Base-by-base conservation (phyloP, 2,113 vertebrate species). In the Rhea pennata region DNA sequence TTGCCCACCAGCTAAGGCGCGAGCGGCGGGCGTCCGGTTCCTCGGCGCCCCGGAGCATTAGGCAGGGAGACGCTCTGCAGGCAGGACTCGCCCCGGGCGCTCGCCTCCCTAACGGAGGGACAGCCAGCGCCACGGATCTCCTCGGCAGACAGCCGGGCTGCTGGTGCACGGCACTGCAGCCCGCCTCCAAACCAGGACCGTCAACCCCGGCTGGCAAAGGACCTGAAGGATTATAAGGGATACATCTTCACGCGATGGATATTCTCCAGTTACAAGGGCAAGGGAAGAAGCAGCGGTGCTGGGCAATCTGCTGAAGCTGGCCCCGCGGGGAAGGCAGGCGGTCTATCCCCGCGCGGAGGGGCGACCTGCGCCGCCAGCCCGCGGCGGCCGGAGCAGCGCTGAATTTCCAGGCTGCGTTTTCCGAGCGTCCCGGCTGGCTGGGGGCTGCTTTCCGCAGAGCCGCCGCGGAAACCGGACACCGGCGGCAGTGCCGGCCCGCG, bases 91-190 rank as follows among this genome's bases (percentile, higher is more conserved):
- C 44, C 92, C 54, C 85, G 90, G 82, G 84, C 85, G 33, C 61
- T 93, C 15, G 44, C 84, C 71, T 92, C 29, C 13, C 0, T 24
- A 82, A 17, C 20, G 4, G 36, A 51, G 85, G 36, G 82, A 72
- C 84, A 87, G 95, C 90, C 85, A 84, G 92, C 66, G n/a, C 11
- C 2, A 88, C 82, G 65, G 87, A 84, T 95, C 94, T 88, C 56
- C 50, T 51, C 62, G 4, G 31, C 84, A 84, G 81, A 23, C 92
- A 90, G 93, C 93, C 62, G 86, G 80, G 56, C 81, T 8, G 11
- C 62, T 94, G 93, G 89, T 89, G 71, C 59, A 27, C 3, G 5
- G 84, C 10, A 1, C 6, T 42, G 83, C 31, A 77, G 48, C 83
- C 89, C 82, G 78, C 82, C 80, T 70, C 54, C 6, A 84, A 84